phyloP scores from a whole-genome alignment of 2,797 vertebrate species.

The Sebastiscus albofasciatus region DNA sequence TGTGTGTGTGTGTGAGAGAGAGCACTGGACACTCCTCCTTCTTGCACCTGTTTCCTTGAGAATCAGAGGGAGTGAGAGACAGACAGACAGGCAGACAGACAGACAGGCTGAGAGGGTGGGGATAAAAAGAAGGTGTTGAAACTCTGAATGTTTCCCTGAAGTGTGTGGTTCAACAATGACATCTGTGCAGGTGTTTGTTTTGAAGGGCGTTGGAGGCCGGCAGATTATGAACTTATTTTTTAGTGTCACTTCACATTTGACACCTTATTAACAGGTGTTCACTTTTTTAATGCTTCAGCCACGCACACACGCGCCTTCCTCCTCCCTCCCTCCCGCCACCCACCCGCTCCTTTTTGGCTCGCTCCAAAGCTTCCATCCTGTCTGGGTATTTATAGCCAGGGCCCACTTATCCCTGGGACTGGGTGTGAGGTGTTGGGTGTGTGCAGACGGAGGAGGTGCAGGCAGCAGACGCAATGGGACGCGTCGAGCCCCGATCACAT shows the following conservation, averaged over 20 bases:
- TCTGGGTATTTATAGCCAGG: constrained; percentile 77
- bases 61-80: constrained; percentile 41
- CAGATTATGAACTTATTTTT: constrained; percentile 2
- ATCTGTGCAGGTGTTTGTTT: constrained; percentile 19
- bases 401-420: constrained; percentile 67
- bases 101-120: constrained; percentile 13
- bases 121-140: constrained; percentile 39
- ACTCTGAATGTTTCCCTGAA: constrained; percentile 9
- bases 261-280: constrained; percentile 63
- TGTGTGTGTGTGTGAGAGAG: neutral
- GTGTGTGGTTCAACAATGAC: neutral
- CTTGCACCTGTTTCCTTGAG: constrained; percentile 79
- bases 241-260: constrained; percentile 20
- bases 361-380: constrained; percentile 34
- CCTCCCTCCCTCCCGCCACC: constrained; percentile 16
- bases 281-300: constrained; percentile 35
- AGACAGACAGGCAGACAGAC: constrained; percentile 27
- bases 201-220: neutral
- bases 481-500: constrained; percentile 70
- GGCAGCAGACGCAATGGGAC: constrained; percentile 63
- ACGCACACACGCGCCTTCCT: neutral
- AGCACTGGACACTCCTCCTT: constrained; percentile 43
- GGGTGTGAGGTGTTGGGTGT: constrained; percentile 67
- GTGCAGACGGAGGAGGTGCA: constrained; percentile 61
- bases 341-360: constrained; percentile 40